Conservation (phyloP, 2,113 vertebrate species). For the Callionymus lyra region DNA sequence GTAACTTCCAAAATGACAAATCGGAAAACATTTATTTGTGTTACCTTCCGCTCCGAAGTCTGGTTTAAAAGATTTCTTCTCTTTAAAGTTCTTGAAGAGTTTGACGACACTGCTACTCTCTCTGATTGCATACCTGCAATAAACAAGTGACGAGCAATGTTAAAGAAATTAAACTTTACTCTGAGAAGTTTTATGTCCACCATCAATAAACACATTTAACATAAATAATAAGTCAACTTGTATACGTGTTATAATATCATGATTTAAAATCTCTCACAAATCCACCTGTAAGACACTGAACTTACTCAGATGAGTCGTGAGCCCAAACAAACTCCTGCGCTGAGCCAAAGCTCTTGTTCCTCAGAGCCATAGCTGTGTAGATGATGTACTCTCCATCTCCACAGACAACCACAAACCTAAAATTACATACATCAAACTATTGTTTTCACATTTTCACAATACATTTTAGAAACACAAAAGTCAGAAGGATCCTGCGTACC, state of each 20-base stretch:
- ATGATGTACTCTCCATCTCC: conserved; percentile 98
- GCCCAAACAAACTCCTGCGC: conserved; percentile 98
- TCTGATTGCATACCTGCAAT: conserved; percentile 84
- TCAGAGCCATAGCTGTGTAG: conserved; percentile 96
- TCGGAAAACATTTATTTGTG: background rate
- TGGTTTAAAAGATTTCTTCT: conserved; percentile 97
- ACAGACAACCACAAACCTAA: conserved; percentile 91
- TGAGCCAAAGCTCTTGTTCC: conserved; percentile 98
- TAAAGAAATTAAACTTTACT: too few relatives aligned
- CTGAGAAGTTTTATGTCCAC: too few relatives aligned
- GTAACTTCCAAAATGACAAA: background rate
- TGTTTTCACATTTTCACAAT: background rate
- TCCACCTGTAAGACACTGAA: conserved; percentile 7
- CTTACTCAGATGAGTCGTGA: conserved; percentile 98
- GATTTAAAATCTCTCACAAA: too few relatives aligned
- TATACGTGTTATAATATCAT: too few relatives aligned
- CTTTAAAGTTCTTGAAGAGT: conserved; percentile 99
- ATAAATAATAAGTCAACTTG: too few relatives aligned
- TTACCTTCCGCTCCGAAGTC: conserved; percentile 97
- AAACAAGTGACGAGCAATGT: background rate
- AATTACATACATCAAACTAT: background rate
- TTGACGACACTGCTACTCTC: conserved; percentile 96
- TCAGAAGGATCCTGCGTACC: conserved; percentile 56
- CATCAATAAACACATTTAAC: too few relatives aligned
- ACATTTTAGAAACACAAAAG: too few relatives aligned